Evolutionary conservation across 23 tunicate genomes (phyloP), one percentile per base, ranked within the genome.

Genomic region (Halocynthia aurantium): DNA sequence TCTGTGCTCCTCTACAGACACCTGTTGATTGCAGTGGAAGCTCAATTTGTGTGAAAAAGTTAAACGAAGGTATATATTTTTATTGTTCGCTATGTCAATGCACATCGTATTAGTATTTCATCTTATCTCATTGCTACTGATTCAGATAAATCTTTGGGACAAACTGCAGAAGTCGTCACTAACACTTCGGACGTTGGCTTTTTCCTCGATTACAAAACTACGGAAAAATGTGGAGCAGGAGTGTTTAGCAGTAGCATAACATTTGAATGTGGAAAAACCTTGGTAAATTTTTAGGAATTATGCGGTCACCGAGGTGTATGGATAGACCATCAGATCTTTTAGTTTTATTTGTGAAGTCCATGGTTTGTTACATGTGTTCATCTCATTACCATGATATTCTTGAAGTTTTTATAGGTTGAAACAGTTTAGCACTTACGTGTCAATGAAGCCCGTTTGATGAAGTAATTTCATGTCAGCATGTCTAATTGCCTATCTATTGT

Each of bases 191-290:
- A 61, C 21, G 70, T 80, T 8, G 67, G 84, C 54, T 85, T 85
- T 66, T 80, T 73, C 70, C 51, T 85, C 60, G 84, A 80, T 53
- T 85, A 85, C 76, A 85, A 85, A 76, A 80, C 90, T 19, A 80
- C 90, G 6, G 61, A 54, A 44, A 20, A 7, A 6, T 85, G 90
- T 74, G 8, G 54, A 52, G n/a, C 70, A 8, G 69, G 50, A 10
- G 18, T 17, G 22, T 80, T 73, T 57, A 73, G 84, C 74, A 85
- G 90, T 57, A 85, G 90, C 62, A 80, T 85, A 52, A 85, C 90
- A 69, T 85, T 85, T 85, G 90, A 85, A 66, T 85, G 90, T 66
- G 81, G 75, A n/a, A 80, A 73, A 73, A 85, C 84, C 40, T 67
- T 85, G 81, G 90, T 85, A 22, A 64, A 80, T 84, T n/a, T 63